Evolutionary conservation across 1,140 invertebrate species (phyloP).

Genomic region (Polypedilum vanderplanki): DNA sequence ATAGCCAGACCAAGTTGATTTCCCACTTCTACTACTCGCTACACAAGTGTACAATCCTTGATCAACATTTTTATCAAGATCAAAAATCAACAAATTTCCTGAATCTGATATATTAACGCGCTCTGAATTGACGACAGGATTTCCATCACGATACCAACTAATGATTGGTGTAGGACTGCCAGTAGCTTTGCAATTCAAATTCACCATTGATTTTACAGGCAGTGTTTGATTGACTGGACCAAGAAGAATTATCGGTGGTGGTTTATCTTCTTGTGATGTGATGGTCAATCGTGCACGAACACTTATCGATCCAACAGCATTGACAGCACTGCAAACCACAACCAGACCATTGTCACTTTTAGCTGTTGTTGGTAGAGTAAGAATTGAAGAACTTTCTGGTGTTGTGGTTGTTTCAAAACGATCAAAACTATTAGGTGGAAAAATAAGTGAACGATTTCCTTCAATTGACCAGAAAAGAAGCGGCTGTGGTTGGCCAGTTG

Average conservation of each 20-base stretch:
- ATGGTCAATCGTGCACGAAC: conserved; percentile 68
- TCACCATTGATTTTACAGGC: conserved; percentile 64
- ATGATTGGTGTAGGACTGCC: conserved; percentile 69
- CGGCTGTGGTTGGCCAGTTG: conserved; percentile 59
- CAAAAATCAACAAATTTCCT: conserved; percentile 66
- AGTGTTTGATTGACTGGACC: conserved; percentile 88
- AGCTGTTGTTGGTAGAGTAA: conserved; percentile 54
- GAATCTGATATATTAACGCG: conserved; percentile 61
- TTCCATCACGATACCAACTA: conserved; percentile 76
- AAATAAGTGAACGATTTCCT: conserved; percentile 61
- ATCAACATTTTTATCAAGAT: conserved; percentile 62
- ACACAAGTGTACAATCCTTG: conserved; percentile 76
- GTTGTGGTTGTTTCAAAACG: conserved; percentile 55
- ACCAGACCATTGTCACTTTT: conserved; percentile 59
- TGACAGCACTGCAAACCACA: conserved; percentile 73
- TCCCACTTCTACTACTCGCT: conserved; percentile 72
- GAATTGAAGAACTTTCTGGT: conserved; percentile 52
- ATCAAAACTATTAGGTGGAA: conserved; percentile 55
- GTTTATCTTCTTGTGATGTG: conserved; percentile 65
- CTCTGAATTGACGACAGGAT: conserved; percentile 55
- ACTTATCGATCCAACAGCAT: conserved; percentile 68
- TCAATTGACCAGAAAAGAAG: conserved; percentile 72
- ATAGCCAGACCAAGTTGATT: conserved; percentile 76
- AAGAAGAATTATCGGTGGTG: conserved; percentile 79
- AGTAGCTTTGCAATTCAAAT: conserved; percentile 66